phyloP scores from a whole-genome alignment of 92 coral and sea anemone genomes.

The Epizoanthus fatuus region DNA sequence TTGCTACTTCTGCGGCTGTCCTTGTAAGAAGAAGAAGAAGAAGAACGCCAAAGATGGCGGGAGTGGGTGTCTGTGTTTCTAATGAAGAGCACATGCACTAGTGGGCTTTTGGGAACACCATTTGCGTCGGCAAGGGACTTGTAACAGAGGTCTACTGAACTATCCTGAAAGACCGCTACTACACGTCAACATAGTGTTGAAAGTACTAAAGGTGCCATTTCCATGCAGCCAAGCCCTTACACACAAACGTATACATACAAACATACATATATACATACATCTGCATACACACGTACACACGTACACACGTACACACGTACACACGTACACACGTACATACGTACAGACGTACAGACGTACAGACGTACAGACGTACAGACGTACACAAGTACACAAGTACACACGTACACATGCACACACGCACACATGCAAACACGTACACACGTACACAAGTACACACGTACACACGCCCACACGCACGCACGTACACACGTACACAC shows the following conservation, averaged over 20 bases:
- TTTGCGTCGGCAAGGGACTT: not conserved
- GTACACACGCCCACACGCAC: not conserved
- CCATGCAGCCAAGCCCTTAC: too few relatives aligned
- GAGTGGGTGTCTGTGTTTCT: slow-evolving; percentile 71
- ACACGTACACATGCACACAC: not conserved
- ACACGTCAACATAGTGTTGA: not conserved
- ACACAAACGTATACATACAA: not conserved
- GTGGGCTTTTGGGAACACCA: not conserved
- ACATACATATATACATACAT: not conserved
- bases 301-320: not conserved
- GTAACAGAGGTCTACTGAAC: not conserved
- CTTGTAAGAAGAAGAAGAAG: slow-evolving; percentile 76
- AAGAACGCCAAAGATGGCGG: slow-evolving; percentile 59
- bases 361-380: not conserved
- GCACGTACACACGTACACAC: too few relatives aligned
- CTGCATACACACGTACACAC: not conserved
- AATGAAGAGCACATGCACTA: not conserved
- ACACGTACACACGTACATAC: not conserved
- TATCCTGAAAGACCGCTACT: not conserved
- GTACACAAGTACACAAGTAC: not conserved
- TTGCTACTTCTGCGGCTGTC: slow-evolving; percentile 88
- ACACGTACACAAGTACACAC: not conserved
- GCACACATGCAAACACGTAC: not conserved
- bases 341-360: not conserved
- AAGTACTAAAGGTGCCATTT: not conserved